Evolutionary conservation across 92 coral and sea anemone genomes (phyloP), one percentile per base, ranked within the genome.

Genomic region (Muricea muricata): DNA sequence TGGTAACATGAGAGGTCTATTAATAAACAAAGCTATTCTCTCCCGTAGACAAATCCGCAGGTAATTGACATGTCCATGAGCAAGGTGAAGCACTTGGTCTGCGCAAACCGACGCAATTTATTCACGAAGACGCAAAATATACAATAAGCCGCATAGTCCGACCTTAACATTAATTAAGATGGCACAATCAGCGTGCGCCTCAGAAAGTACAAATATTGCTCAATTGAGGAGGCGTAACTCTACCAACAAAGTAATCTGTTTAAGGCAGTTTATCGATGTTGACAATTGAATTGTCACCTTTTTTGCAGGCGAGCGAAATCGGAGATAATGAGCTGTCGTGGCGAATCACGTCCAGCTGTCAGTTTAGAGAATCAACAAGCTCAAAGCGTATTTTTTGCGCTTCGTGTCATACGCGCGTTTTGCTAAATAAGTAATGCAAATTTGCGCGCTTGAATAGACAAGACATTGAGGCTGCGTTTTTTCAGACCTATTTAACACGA

Each of bases 271-370:
- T 78, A 78, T 78, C 20, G 81, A 76, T 58, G 58, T 68, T 76
- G 83, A 78, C 83, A 78, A 78, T 78, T 78, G 83, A 78, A 58
- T 78, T 78, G 83, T 78, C 83, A 78, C 83, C 83, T 78, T 57
- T 78, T 78, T 55, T 77, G 9, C 39, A 57, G 80, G 83, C 83
- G 83, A 63, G 70, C 26, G 83, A 78, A 75, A 75, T 52, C 71
- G 15, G 54, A 35, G 83, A 55, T 78, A 78, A 78, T 28, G 83
- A 56, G 50, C 58, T 52, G 65, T 48, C 81, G 46, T 76, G 68
- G 66, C 65, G 79, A 76, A 56, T 3, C 83, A 78, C 83, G 83
- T 71, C 83, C 71, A 78, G 83, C 24, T 78, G 69, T 78, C 83
- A 20, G 34, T 78, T 78, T 78, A 78, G 71, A 24, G 32, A 77